A percentile compares a stretch with the other conserved stretches of the same genome.
Conservation (phyloP, 2,888 invertebrate genomes). For the Beris morrisii region DNA sequence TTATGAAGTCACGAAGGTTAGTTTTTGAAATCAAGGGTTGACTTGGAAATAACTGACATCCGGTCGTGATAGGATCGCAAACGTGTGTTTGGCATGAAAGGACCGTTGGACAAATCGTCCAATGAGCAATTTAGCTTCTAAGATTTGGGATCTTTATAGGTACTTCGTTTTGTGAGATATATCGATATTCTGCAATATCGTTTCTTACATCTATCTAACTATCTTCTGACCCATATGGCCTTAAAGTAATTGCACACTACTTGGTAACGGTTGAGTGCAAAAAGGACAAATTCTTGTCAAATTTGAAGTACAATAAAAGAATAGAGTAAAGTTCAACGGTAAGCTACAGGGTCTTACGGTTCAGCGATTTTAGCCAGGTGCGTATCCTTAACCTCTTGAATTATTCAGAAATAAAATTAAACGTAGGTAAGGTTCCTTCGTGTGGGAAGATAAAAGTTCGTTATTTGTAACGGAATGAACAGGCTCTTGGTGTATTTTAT, state of each 20-base stretch:
- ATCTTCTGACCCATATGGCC: slow-evolving; percentile 12
- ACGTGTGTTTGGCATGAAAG: slow-evolving; percentile 3
- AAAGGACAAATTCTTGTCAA: neutral
- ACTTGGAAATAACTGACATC: neutral
- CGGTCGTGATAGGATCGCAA: slow-evolving; percentile 11
- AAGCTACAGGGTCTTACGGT: slow-evolving; percentile 9
- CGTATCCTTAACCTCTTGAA: slow-evolving; percentile 9
- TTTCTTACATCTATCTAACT: too few species aligned
- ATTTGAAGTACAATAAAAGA: slow-evolving; percentile 16
- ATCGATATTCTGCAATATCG: too few species aligned
- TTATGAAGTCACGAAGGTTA: slow-evolving; percentile 23
- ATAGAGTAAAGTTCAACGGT: neutral
- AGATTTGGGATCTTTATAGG: neutral
- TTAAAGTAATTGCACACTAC: neutral
- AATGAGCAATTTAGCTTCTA: too few species aligned
- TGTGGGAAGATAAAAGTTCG: slow-evolving; percentile 13
- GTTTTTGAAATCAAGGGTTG: neutral
- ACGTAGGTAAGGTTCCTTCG: neutral
- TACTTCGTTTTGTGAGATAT: neutral
- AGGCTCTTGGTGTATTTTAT: too few species aligned
- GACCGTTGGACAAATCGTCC: slow-evolving; percentile 16
- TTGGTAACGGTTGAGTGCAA: slow-evolving; percentile 28
- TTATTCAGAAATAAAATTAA: slow-evolving; percentile 11
- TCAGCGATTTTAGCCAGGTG: slow-evolving; percentile 23
- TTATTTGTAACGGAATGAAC: slow-evolving; percentile 7